A percentile compares a stretch with the other conserved stretches of the same genome.
Conservation (phyloP, 2,797 vertebrate genomes). For the Momotus momota region DNA sequence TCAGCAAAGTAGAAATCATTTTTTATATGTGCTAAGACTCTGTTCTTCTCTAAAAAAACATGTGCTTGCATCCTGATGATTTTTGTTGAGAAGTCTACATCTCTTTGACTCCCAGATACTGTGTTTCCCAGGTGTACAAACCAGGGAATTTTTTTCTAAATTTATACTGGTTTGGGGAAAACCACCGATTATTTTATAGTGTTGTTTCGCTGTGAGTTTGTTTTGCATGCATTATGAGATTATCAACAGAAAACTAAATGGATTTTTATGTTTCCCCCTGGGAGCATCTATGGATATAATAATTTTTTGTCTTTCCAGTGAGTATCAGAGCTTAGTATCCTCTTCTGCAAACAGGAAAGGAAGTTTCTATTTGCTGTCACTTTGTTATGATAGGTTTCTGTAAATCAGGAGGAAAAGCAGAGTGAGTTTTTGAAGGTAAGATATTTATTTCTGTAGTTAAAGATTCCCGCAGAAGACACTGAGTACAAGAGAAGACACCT, state of each 20-base stretch:
- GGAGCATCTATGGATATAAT: not conserved
- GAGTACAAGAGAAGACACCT: not conserved
- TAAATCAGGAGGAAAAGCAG: not conserved
- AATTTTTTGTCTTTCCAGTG: not conserved
- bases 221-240: not conserved
- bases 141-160: not conserved
- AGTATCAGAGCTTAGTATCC: not conserved
- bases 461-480: not conserved
- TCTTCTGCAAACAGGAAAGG: not conserved
- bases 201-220: not conserved
- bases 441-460: not conserved
- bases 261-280: not conserved
- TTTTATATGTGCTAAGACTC: not conserved
- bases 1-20: conserved; percentile 3
- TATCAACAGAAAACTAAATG: not conserved
- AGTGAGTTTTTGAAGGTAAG: not conserved
- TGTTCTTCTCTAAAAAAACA: not conserved
- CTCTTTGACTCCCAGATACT: not conserved
- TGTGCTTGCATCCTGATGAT: not conserved
- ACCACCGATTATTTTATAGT: not conserved
- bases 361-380: not conserved
- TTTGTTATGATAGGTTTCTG: not conserved
- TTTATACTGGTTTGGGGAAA: not conserved
- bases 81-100: not conserved
- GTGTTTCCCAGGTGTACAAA: not conserved